phyloP scores from a whole-genome alignment of 2,113 vertebrate species.

The Atrichornis clamosus region DNA sequence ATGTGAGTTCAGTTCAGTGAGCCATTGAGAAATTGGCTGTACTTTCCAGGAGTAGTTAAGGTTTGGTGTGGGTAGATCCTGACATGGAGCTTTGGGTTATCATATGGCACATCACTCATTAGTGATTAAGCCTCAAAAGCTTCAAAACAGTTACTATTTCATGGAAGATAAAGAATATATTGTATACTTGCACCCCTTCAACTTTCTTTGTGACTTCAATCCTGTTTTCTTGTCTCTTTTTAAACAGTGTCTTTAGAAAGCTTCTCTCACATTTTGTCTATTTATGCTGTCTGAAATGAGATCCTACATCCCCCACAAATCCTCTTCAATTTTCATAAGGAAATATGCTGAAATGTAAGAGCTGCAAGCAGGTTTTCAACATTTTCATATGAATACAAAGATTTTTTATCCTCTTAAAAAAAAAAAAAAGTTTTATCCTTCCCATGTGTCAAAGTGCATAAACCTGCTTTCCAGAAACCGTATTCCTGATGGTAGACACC shows the following conservation, averaged over 20 bases:
- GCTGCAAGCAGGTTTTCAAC: background rate
- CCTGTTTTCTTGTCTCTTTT: background rate
- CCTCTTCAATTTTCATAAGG: background rate
- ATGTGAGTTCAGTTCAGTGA: slow-evolving; percentile 10
- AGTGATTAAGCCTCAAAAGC: slow-evolving; percentile 68
- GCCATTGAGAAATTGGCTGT: slow-evolving; percentile 43
- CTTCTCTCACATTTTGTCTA: background rate
- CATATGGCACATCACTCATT: slow-evolving; percentile 78
- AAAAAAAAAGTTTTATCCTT: background rate
- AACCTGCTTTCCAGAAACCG: background rate
- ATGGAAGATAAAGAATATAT: slow-evolving; percentile 58
- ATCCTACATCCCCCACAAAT: background rate
- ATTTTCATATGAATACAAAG: slow-evolving; percentile 3
- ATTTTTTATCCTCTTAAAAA: background rate
- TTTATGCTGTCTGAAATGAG: slow-evolving; percentile 28
- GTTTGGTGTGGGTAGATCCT: slow-evolving; percentile 30
- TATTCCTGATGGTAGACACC: background rate
- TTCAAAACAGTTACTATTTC: slow-evolving; percentile 63
- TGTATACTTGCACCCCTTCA: slow-evolving; percentile 29
- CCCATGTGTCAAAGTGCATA: background rate
- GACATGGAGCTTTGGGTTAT: slow-evolving; percentile 72
- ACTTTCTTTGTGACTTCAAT: slow-evolving; percentile 31
- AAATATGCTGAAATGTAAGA: slow-evolving; percentile 51
- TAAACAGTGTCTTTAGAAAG: slow-evolving; percentile 1
- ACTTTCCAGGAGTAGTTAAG: slow-evolving; percentile 17